Percentiles rank a stretch among this genome's conserved stretches.
phyloP scores from a whole-genome alignment of 2,888 invertebrate genomes.

The Cecidostiba fungosa region DNA sequence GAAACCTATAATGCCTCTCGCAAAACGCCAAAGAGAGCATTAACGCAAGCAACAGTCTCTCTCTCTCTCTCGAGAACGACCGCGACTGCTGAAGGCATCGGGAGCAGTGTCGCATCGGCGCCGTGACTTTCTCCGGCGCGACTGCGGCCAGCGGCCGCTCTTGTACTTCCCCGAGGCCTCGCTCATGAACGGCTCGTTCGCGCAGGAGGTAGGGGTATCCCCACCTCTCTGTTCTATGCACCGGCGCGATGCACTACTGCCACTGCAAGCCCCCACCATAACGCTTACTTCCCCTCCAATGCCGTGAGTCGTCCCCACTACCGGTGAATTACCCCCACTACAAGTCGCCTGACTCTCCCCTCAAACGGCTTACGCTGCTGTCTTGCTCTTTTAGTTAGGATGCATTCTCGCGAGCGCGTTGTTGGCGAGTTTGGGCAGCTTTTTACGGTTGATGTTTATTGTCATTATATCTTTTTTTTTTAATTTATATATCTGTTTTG shows the following conservation, averaged over 20 bases:
- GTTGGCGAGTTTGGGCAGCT: background rate
- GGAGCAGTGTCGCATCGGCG: conserved; percentile 57
- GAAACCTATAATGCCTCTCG: background rate
- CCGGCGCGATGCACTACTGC: conserved; percentile 38
- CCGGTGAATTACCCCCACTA: conserved; percentile 7
- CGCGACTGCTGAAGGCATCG: conserved; percentile 22
- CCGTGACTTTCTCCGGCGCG: conserved; percentile 63
- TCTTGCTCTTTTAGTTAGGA: background rate
- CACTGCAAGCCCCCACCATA: conserved; percentile 18
- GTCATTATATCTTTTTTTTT: background rate
- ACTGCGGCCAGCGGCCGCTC: conserved; percentile 64
- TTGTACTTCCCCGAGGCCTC: conserved; percentile 62
- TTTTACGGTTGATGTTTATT: background rate
- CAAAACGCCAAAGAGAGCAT: too few relatives aligned
- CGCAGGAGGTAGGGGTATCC: conserved; percentile 22
- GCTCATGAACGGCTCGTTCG: conserved; percentile 57
- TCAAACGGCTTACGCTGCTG: conserved; percentile 1
- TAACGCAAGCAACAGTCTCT: background rate
- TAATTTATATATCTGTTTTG: too few relatives aligned
- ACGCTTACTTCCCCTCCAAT: background rate
- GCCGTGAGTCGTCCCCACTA: background rate
- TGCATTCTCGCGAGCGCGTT: background rate
- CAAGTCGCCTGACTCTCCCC: too few relatives aligned
- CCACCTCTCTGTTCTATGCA: conserved; percentile 21
- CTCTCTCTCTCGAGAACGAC: conserved; percentile 33